Evolutionary conservation across 1,140 invertebrate species (phyloP).

Genomic region (Chironomus tepperi): DNA sequence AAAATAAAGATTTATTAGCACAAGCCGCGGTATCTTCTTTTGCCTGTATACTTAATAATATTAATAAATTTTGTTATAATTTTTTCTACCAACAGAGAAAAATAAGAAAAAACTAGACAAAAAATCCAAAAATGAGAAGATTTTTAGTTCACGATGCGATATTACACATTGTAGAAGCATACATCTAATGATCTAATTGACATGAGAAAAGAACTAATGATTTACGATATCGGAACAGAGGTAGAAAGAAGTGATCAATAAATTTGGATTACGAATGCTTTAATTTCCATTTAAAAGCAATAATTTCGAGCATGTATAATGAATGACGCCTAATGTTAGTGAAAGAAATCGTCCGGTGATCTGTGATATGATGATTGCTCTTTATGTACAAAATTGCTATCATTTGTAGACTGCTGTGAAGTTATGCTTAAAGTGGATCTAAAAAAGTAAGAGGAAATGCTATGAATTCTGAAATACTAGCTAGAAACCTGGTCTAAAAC

Average conservation of each 20-base stretch:
- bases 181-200: constrained; percentile 19
- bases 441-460: too few relatives aligned
- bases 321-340: background rate
- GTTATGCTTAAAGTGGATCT: too few relatives aligned
- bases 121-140: too few relatives aligned
- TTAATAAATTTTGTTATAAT: too few relatives aligned
- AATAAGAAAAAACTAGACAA: too few relatives aligned
- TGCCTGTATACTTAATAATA: too few relatives aligned
- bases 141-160: background rate
- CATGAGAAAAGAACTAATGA: background rate
- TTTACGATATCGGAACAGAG: background rate
- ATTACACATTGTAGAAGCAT: background rate
- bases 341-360: background rate
- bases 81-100: too few relatives aligned
- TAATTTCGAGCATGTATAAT: background rate
- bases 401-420: too few relatives aligned
- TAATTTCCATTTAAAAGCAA: background rate
- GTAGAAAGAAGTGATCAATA: constrained; percentile 12
- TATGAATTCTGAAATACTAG: too few relatives aligned
- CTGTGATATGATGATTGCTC: too few relatives aligned
- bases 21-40: background rate
- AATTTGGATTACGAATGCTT: constrained; percentile 2
- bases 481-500: too few relatives aligned
- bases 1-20: constrained; percentile 15
- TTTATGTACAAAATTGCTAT: too few relatives aligned